phyloP scores from a whole-genome alignment of 2,888 invertebrate genomes.

The Leistus spinibarbis region DNA sequence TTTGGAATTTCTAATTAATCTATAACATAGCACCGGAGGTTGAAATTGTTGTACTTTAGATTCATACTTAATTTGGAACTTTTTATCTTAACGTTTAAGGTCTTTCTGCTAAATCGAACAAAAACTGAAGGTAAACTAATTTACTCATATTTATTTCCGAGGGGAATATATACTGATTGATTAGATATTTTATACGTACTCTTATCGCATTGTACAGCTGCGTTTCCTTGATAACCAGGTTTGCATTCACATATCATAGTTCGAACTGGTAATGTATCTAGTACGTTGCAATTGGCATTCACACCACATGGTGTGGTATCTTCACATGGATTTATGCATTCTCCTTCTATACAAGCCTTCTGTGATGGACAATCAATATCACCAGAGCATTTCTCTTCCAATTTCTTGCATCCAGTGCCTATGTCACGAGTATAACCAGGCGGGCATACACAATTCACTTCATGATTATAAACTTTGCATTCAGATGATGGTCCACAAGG shows the following conservation, averaged over 20 bases:
- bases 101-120: too few relatives aligned
- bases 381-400: conserved; percentile 70
- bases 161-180: not conserved
- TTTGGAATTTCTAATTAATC: too few relatives aligned
- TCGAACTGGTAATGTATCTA: conserved; percentile 81
- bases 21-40: too few relatives aligned
- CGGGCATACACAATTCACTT: conserved; percentile 81
- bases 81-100: too few relatives aligned
- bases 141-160: too few relatives aligned
- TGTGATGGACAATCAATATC: conserved; percentile 85
- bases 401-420: conserved; percentile 65
- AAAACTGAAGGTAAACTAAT: too few relatives aligned
- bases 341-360: conserved; percentile 79
- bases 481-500: conserved; percentile 75
- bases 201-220: conserved; percentile 80
- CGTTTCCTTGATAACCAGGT: conserved; percentile 86
- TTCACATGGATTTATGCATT: conserved; percentile 84
- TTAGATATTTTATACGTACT: conserved; percentile 63
- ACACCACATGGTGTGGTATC: conserved; percentile 80
- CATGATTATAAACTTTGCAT: conserved; percentile 78
- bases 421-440: conserved; percentile 72
- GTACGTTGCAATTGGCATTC: conserved; percentile 78
- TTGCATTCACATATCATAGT: conserved; percentile 90
- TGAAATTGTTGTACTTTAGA: too few relatives aligned
- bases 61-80: too few relatives aligned